Percentiles rank a stretch among this genome's conserved stretches.
Evolutionary conservation across 2,888 invertebrate genomes (phyloP).

Genomic region (Eristalinus sepulchralis): DNA sequence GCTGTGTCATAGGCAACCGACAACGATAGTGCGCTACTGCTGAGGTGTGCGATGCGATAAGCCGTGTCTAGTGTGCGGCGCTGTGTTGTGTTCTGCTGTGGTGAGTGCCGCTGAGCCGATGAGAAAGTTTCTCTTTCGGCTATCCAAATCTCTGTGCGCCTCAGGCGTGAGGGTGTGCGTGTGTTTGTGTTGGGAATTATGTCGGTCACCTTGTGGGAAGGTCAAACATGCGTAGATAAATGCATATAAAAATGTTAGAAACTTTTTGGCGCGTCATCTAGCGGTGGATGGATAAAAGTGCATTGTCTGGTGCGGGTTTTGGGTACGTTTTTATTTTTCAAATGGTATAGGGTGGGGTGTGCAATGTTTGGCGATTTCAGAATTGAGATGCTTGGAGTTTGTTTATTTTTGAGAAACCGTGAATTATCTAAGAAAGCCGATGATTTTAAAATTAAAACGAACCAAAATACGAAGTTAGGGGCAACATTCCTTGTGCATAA

Average conservation of each 20-base stretch:
- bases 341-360: neutral
- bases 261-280: constrained; percentile 47
- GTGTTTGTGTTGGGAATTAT: constrained; percentile 62
- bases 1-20: neutral
- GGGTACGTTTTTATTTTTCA: accelerated
- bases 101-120: neutral
- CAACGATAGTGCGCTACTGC: neutral
- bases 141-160: neutral
- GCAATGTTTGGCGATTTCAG: constrained; percentile 58
- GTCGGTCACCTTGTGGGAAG: constrained; percentile 83
- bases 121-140: constrained; percentile 28
- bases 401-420: too few relatives aligned
- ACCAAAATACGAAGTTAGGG: too few relatives aligned
- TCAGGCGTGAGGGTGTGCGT: neutral
- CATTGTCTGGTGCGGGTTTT: neutral
- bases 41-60: neutral
- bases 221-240: constrained; percentile 80
- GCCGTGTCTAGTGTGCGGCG: neutral
- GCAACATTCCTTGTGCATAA: too few relatives aligned
- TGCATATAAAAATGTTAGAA: constrained; percentile 48
- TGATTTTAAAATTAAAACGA: too few relatives aligned
- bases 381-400: too few relatives aligned
- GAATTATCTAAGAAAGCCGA: too few relatives aligned
- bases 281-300: constrained; percentile 1
- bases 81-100: constrained; percentile 4